A percentile compares a stretch with the other conserved stretches of the same genome.
phyloP scores from a whole-genome alignment of 2,888 invertebrate genomes.

The Belgica antarctica region DNA sequence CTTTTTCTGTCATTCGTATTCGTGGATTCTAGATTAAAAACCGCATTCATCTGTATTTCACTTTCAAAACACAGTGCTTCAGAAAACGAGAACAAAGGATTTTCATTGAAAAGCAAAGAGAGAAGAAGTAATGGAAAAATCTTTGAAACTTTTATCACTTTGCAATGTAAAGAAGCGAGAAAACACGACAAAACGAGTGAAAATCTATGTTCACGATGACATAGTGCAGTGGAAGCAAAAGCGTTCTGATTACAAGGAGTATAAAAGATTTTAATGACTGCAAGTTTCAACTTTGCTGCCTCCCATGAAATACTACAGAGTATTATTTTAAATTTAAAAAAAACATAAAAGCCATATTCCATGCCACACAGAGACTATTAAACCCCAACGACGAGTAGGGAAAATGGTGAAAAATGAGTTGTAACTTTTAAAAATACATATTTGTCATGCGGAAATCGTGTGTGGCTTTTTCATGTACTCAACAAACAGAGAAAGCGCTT shows the following conservation, averaged over 20 bases:
- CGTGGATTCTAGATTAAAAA: no score
- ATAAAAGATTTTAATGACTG: constrained; percentile 7
- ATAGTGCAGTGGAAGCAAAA: neutral
- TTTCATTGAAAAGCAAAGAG: neutral
- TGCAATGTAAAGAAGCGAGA: neutral
- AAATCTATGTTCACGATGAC: neutral
- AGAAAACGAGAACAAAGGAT: neutral
- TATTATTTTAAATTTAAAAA: neutral
- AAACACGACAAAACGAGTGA: neutral
- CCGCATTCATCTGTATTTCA: no score
- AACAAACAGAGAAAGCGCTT: no score
- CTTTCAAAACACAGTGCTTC: no score
- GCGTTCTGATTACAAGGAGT: neutral
- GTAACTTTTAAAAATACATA: neutral
- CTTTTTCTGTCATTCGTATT: no score
- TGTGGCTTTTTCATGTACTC: neutral
- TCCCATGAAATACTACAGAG: neutral
- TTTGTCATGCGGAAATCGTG: neutral
- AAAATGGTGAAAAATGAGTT: no score
- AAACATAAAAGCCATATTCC: neutral
- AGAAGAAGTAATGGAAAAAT: neutral
- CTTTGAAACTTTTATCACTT: neutral
- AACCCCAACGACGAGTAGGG: no score
- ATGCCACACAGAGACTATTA: neutral
- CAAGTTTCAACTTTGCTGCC: neutral